Evolutionary conservation across 92 coral and sea anemone genomes (phyloP).

Genomic region (Palythoa heliodiscus): DNA sequence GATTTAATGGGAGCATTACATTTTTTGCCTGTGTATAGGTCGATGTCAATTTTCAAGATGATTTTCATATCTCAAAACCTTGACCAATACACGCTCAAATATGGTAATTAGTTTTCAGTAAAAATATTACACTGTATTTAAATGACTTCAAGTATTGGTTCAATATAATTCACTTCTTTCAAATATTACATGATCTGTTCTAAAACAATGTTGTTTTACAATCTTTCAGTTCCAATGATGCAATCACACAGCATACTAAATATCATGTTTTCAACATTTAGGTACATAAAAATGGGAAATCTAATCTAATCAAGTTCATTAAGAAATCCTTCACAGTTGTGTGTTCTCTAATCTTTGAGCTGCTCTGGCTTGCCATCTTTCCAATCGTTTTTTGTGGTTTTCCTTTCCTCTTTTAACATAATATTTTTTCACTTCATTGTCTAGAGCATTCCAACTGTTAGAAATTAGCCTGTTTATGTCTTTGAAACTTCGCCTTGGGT

Average conservation of each 20-base stretch:
- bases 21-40: no score
- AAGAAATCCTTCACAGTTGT: not conserved
- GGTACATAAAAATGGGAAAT: not conserved
- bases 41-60: no score
- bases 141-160: no score
- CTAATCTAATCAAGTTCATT: not conserved
- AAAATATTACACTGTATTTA: no score
- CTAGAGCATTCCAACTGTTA: slow-evolving; percentile 9
- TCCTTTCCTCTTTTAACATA: slow-evolving; percentile 21
- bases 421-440: slow-evolving; percentile 2
- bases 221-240: not conserved
- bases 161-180: no score
- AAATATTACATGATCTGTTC: no score
- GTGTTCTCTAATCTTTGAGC: not conserved
- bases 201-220: no score
- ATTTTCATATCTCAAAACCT: no score
- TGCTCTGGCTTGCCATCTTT: not conserved
- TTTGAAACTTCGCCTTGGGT: slow-evolving; percentile 10
- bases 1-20: no score
- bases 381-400: slow-evolving; percentile 1
- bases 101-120: no score
- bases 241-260: not conserved
- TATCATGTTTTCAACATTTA: not conserved
- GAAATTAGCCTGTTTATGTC: slow-evolving; percentile 7
- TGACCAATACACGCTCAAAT: no score